Evolutionary conservation across 2,888 invertebrate species (phyloP).

Genomic region (Mythimna impura): DNA sequence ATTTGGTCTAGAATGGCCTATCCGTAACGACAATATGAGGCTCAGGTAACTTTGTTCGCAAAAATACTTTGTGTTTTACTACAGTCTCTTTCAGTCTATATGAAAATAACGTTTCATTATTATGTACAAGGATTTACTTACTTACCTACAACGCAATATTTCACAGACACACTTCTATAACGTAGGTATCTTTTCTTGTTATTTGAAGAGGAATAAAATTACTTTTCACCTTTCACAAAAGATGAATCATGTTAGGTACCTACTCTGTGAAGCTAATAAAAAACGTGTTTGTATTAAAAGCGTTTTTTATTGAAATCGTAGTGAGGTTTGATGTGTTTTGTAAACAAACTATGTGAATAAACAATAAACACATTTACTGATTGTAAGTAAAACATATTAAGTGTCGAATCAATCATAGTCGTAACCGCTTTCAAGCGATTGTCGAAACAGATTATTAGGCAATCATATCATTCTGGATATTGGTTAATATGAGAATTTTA

Average conservation of each 20-base stretch:
- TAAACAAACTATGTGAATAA: slow-evolving; percentile 21
- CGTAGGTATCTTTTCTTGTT: slow-evolving; percentile 22
- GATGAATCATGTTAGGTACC: slow-evolving; percentile 28
- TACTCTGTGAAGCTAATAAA: slow-evolving; percentile 35
- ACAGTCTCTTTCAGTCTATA: slow-evolving; percentile 14
- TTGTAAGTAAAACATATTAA: slow-evolving; percentile 1
- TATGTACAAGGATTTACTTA: slow-evolving; percentile 38
- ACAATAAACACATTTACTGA: slow-evolving; percentile 16
- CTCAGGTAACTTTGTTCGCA: not conserved
- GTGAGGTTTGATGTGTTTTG: slow-evolving; percentile 34
- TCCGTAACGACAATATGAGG: slow-evolving; percentile 1
- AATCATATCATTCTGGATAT: slow-evolving; percentile 1
- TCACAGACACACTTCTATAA: slow-evolving; percentile 22
- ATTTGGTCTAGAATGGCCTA: slow-evolving; percentile 14
- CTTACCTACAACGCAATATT: slow-evolving; percentile 33
- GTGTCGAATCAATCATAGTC: slow-evolving; percentile 17
- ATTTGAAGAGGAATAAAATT: slow-evolving; percentile 45
- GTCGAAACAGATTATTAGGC: slow-evolving; percentile 1
- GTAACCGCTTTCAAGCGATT: not conserved
- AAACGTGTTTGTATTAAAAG: slow-evolving; percentile 43
- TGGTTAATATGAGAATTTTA: slow-evolving; percentile 7
- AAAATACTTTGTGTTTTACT: slow-evolving; percentile 23
- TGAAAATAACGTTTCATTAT: slow-evolving; percentile 24
- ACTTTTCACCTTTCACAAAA: slow-evolving; percentile 46
- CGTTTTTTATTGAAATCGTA: slow-evolving; percentile 33